A percentile compares a stretch with the other conserved stretches of the same genome.
Evolutionary conservation across 1,140 invertebrate species (phyloP).

Genomic region (Ylistrum balloti): DNA sequence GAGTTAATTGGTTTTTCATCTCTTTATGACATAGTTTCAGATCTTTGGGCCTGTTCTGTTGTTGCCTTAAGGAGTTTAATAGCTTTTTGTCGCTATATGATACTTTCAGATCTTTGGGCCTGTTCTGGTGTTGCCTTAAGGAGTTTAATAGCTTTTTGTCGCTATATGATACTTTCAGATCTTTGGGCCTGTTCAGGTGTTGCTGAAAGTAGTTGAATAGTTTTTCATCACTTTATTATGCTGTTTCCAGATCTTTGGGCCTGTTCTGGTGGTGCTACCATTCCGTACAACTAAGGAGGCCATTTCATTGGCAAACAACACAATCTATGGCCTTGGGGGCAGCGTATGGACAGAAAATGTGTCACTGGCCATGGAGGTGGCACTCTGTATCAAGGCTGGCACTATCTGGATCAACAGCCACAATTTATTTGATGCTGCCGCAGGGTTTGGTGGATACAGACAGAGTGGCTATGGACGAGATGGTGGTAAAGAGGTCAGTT

Average conservation of each 20-base stretch:
- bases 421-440: constrained; percentile 84
- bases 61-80: too few relatives aligned
- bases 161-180: too few relatives aligned
- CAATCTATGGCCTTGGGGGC: constrained; percentile 83
- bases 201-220: too few relatives aligned
- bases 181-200: too few relatives aligned
- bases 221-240: too few relatives aligned
- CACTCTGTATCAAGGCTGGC: constrained; percentile 83
- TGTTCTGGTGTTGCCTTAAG: too few relatives aligned
- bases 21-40: not conserved
- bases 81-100: too few relatives aligned
- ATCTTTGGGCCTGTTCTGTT: too few relatives aligned
- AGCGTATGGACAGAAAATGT: constrained; percentile 86
- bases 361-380: constrained; percentile 84
- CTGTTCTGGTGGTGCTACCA: constrained; percentile 83
- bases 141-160: too few relatives aligned
- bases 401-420: constrained; percentile 86
- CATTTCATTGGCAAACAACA: constrained; percentile 85
- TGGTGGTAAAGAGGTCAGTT: constrained; percentile 81
- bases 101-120: too few relatives aligned
- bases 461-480: constrained; percentile 83
- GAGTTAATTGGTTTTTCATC: too few relatives aligned
- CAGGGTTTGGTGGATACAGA: constrained; percentile 84
- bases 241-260: constrained; percentile 79
- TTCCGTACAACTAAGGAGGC: constrained; percentile 87